Evolutionary conservation across 2,797 vertebrate genomes (phyloP), one percentile per base, ranked within the genome.

Genomic region (Sternarchorhynchus goeldii): DNA sequence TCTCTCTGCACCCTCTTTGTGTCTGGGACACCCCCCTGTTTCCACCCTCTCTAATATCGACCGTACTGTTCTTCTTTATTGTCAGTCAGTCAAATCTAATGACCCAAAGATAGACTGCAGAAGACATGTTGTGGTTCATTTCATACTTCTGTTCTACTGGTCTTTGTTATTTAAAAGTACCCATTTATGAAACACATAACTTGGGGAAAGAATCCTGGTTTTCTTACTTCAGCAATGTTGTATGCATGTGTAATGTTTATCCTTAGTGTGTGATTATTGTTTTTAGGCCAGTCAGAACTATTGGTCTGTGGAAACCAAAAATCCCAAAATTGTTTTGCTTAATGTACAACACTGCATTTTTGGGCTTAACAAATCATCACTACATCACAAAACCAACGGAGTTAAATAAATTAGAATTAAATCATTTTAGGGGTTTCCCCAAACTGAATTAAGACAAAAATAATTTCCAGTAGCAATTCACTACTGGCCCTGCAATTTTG

Each of bases 41-140:
- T 70, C 64, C 76, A 57, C 70, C 72, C 77, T 68, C 55, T 60
- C 59, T 72, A 7, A n/a, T 81, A 81, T 83, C 39, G 76, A 85
- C 84, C 76, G 79, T 79, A 31, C 70, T 73, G 59, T 64, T 77
- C 64, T 41, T 83, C 73, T 75, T 83, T 83, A 83, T 83, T 74
- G 75, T 75, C 76, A 73, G 71, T 69, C 73, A 75, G 79, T 81
- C 73, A 29, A 60, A 79, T 76, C 63, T 75, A 60, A 75, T 73
- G 74, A 69, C 79, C 64, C 70, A 25, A 41, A 72, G 81, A 82
- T 39, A 67, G 6, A 66, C 39, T 78, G 75, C 59, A 58, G 65
- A 76, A 69, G 39, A 79, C 62, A 25, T 70, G 71, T 63, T 73
- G 58, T 73, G 71, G 67, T 45, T 74, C 77, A 17, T 36, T 57